phyloP scores from a whole-genome alignment of 1,140 invertebrate genomes.

The Solenopsis fugax region DNA sequence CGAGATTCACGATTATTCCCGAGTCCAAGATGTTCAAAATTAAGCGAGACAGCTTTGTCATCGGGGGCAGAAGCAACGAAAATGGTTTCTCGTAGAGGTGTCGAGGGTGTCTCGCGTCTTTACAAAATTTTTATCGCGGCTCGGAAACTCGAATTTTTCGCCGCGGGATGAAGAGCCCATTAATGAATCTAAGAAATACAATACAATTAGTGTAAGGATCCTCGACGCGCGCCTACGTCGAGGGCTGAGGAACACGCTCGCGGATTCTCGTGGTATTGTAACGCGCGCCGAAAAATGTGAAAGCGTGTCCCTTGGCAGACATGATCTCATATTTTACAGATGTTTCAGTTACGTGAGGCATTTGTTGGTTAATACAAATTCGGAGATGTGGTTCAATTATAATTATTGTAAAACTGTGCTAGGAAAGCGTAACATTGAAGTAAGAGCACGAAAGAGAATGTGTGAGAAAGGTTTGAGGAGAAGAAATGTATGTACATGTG shows the following conservation, averaged over 20 bases:
- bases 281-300: slow-evolving; percentile 35
- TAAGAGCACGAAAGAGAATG: slow-evolving; percentile 55
- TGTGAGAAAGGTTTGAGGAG: slow-evolving; percentile 51
- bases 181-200: slow-evolving; percentile 57
- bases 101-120: slow-evolving; percentile 16
- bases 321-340: slow-evolving; percentile 78
- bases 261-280: slow-evolving; percentile 50
- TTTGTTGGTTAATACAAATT: slow-evolving; percentile 70
- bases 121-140: slow-evolving; percentile 36
- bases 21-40: slow-evolving; percentile 53
- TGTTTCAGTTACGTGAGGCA: slow-evolving; percentile 66
- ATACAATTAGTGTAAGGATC: slow-evolving; percentile 65
- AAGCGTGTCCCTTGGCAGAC: slow-evolving; percentile 66
- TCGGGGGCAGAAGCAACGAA: background rate
- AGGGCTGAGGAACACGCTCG: slow-evolving; percentile 52
- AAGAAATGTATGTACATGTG: slow-evolving; percentile 11
- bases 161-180: slow-evolving; percentile 17
- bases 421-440: slow-evolving; percentile 49
- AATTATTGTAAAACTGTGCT: slow-evolving; percentile 55
- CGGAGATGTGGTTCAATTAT: slow-evolving; percentile 49
- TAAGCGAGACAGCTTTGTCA: slow-evolving; percentile 20
- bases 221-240: slow-evolving; percentile 42
- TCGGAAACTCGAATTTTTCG: slow-evolving; percentile 14
- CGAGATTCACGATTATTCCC: slow-evolving; percentile 23
- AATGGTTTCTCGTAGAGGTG: slow-evolving; percentile 9